A percentile compares a stretch with the other conserved stretches of the same genome.
These are phyloP conservation scores for Acrobeloides nanus DNA, from an alignment of 2,888 invertebrate species.

Conservation along the genomic window DNA sequence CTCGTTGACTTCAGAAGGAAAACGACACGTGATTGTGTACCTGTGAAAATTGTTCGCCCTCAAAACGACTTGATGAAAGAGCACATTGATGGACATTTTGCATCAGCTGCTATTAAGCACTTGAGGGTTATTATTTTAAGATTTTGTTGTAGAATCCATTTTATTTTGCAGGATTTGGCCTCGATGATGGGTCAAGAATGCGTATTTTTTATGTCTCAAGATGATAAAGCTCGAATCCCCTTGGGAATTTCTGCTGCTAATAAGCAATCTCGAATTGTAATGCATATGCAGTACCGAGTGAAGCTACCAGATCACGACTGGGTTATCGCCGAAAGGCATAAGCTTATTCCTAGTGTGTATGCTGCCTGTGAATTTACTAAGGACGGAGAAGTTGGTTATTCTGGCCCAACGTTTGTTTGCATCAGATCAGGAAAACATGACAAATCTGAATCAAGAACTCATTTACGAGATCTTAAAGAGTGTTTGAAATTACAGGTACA, in stretches of 20 bases:
- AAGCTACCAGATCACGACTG: slow-evolving; percentile 48
- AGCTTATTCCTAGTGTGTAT: slow-evolving; percentile 52
- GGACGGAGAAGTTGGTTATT: slow-evolving; percentile 50
- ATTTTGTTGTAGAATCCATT: too few species aligned
- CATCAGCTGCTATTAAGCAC: slow-evolving; percentile 30
- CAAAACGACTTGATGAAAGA: slow-evolving; percentile 22
- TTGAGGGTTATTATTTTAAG: slow-evolving; percentile 20
- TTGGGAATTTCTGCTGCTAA: slow-evolving; percentile 55
- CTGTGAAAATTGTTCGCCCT: slow-evolving; percentile 7
- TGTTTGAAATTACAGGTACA: slow-evolving; percentile 24
- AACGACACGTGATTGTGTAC: neutral
- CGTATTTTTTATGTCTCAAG: slow-evolving; percentile 35
- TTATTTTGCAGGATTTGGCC: slow-evolving; percentile 24
- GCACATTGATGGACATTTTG: slow-evolving; percentile 45
- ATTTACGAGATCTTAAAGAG: slow-evolving; percentile 40
- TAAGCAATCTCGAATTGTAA: slow-evolving; percentile 42
- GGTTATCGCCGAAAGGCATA: slow-evolving; percentile 45
- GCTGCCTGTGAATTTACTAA: slow-evolving; percentile 41
- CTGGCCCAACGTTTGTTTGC: slow-evolving; percentile 56
- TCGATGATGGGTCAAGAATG: slow-evolving; percentile 35
- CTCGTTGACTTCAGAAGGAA: slow-evolving; percentile 3
- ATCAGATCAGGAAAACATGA: slow-evolving; percentile 49
- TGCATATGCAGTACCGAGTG: slow-evolving; percentile 23
- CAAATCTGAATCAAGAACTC: slow-evolving; percentile 38
- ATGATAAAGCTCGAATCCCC: slow-evolving; percentile 53